These are phyloP conservation scores for Alca torda DNA, from an alignment of 2,797 vertebrate genomes.

Conservation along the genomic window DNA sequence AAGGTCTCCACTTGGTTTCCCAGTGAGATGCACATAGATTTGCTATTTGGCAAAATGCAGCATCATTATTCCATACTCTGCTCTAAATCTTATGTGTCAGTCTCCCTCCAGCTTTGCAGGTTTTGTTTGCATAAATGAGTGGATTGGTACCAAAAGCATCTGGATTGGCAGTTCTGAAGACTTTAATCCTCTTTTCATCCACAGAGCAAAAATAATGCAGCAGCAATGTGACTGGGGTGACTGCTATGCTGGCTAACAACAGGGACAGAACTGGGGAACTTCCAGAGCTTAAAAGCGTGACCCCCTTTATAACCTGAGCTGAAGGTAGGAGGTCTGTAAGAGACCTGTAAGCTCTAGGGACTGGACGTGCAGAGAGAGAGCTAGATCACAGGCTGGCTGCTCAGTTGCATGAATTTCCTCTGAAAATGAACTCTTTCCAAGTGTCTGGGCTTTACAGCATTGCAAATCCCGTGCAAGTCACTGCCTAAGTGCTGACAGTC, in stretches of 20 bases:
- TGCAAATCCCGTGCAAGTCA: background rate
- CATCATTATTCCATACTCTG: background rate
- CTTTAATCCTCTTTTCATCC: constrained; percentile 27
- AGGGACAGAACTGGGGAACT: background rate
- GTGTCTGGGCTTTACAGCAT: background rate
- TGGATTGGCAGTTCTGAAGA: constrained; percentile 4
- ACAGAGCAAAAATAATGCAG: background rate
- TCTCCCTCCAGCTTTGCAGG: constrained; percentile 5
- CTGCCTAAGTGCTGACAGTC: background rate
- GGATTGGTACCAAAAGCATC: background rate
- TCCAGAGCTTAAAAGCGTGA: background rate
- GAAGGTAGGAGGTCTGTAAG: background rate
- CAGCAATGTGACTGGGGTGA: background rate
- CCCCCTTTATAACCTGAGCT: background rate
- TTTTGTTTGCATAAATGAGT: constrained; percentile 14
- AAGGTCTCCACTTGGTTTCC: background rate
- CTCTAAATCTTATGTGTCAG: background rate
- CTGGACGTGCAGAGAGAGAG: background rate
- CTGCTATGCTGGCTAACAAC: background rate
- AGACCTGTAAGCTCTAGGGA: background rate
- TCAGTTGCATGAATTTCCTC: background rate
- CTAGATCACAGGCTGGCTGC: background rate
- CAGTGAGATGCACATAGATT: background rate
- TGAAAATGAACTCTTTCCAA: background rate
- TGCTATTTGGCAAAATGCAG: background rate